Evolutionary conservation across 1,140 invertebrate genomes (phyloP).

Genomic region (Cecropterus lyciades): DNA sequence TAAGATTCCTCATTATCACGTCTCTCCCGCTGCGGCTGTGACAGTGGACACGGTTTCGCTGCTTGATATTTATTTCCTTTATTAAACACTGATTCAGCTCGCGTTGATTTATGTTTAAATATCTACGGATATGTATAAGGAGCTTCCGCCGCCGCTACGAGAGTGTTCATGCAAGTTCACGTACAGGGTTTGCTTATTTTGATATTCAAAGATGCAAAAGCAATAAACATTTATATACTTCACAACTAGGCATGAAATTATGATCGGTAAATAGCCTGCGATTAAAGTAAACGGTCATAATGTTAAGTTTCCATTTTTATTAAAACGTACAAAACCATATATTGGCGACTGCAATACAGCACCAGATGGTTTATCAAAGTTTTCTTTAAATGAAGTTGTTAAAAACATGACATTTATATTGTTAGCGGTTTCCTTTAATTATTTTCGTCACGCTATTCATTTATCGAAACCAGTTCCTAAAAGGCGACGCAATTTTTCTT

Average conservation of each 20-base stretch:
- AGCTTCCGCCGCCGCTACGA: neutral
- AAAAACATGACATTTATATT: neutral
- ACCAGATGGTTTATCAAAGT: too few species aligned
- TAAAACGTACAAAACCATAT: too few species aligned
- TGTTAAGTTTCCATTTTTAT: too few species aligned
- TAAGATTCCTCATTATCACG: slow-evolving; percentile 25
- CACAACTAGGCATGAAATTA: too few species aligned
- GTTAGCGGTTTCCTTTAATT: neutral
- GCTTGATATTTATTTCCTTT: slow-evolving; percentile 28
- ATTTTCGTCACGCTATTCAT: neutral
- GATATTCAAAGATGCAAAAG: too few species aligned
- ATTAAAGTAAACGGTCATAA: too few species aligned
- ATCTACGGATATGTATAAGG: neutral
- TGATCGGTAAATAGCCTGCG: too few species aligned
- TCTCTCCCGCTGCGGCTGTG: slow-evolving; percentile 1
- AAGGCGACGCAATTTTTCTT: neutral
- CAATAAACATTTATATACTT: too few species aligned
- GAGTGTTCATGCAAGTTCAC: too few species aligned
- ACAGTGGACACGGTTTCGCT: slow-evolving; percentile 10
- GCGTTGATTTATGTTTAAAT: slow-evolving; percentile 18
- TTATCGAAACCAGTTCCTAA: neutral
- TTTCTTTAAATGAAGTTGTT: neutral
- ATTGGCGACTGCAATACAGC: too few species aligned
- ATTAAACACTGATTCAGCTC: slow-evolving; percentile 15
- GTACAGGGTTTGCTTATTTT: too few species aligned